Conservation (phyloP, 2,888 invertebrate species). For the Scaptomyza polygonia region DNA sequence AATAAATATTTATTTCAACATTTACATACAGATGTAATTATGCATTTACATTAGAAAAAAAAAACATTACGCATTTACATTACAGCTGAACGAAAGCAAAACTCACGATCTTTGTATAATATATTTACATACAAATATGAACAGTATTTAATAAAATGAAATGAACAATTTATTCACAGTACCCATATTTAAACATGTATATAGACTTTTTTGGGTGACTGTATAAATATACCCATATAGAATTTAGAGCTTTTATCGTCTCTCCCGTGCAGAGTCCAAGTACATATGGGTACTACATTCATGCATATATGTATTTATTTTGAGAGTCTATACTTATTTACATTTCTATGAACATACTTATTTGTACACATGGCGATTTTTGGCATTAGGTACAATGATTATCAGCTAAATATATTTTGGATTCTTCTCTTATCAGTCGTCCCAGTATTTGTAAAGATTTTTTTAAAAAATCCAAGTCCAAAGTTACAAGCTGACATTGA, state of each 20-base stretch:
- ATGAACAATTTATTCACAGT: no score
- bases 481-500: neutral
- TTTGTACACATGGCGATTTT: constrained; percentile 11
- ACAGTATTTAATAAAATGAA: constrained; percentile 1
- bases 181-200: no score
- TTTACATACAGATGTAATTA: constrained; percentile 5
- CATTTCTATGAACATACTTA: neutral
- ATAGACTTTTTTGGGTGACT: constrained; percentile 23
- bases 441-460: constrained; percentile 2
- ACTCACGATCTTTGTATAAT: constrained; percentile 6
- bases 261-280: constrained; percentile 23
- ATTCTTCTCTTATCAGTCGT: constrained; percentile 37
- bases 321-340: constrained; percentile 4
- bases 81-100: constrained; percentile 12
- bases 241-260: constrained; percentile 11
- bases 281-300: neutral
- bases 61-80: constrained; percentile 10
- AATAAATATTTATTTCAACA: constrained; percentile 16
- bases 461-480: constrained; percentile 2
- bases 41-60: constrained; percentile 30
- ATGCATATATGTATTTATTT: constrained; percentile 8
- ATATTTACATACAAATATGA: neutral
- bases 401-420: constrained; percentile 25
- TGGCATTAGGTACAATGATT: constrained; percentile 20
- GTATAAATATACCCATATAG: constrained; percentile 20